Base-by-base conservation (phyloP, 2,113 vertebrate genomes). In the Dasypus novemcinctus region DNA sequence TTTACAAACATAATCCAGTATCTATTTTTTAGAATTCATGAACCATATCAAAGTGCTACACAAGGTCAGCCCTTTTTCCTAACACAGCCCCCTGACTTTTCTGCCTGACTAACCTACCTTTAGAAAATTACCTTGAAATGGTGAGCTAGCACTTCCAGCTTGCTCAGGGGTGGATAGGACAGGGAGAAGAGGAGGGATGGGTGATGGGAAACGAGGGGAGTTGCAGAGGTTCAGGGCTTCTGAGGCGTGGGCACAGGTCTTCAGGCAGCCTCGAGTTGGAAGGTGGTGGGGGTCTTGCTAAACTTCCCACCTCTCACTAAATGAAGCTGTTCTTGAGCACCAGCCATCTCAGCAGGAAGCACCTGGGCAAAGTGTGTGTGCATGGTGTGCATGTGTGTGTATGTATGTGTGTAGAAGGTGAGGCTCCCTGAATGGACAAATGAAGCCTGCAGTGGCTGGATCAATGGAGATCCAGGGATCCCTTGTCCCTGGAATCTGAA, bases 401-500 rank as follows among this genome's bases (percentile, higher is more conserved):
- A 7, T 59, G 57, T 23, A 7, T 59, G 57, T 68, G 31, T 5
- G 31, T 7, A 18, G 64, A n/a, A 68, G 31, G 31, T 4, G 12
- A 29, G 63, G 9, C 18, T 31, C 64, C 15, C 31, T n/a, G 64
- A 5, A 14, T 66, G 64, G 64, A n/a, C 31, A 66, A 33, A 4
- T 11, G n/a, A 43, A 75, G 9, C n/a, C 31, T 13, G 25, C 5
- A 11, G 75, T 3, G 7, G 25, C 1, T 9, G 8, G 38, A 5
- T 1, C 49, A 31, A 18, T 0, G 1, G 81, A 18, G 59, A 68
- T 2, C 0, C 0, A 7, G 1, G 1, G 10, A 3, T 14, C 4
- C 1, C 21, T 21, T 1, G 1, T 71, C 52, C 23, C 20, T 0
- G 9, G 31, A 12, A 59, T 36, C 63, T 29, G 61, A 29, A 20